Evolutionary conservation across 2,888 invertebrate genomes (phyloP).

Genomic region (Cyclophora albipunctata): DNA sequence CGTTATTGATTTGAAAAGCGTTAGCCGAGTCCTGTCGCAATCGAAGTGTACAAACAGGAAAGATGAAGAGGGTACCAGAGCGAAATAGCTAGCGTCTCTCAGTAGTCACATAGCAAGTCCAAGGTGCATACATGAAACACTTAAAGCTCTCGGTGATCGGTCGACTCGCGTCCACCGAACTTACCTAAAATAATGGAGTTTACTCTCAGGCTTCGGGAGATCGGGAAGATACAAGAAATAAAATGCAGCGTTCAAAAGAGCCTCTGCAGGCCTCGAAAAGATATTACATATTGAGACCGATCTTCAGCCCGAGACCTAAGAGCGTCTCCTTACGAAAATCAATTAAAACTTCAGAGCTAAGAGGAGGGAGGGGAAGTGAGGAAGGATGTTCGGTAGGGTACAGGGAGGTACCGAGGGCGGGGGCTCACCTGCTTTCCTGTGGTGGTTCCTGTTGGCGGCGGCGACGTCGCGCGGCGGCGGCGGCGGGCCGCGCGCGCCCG

Average conservation of each 20-base stretch:
- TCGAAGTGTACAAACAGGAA: conserved; percentile 67
- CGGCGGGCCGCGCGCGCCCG: conserved; percentile 92
- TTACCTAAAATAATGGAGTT: conserved; percentile 49
- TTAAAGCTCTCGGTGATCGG: conserved; percentile 74
- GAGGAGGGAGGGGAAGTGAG: conserved; percentile 10
- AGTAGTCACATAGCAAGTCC: conserved; percentile 76
- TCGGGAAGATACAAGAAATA: background rate
- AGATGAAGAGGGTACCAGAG: conserved; percentile 74
- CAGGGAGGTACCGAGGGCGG: conserved; percentile 6
- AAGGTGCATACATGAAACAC: conserved; percentile 78
- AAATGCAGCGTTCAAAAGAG: background rate
- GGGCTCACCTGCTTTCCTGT: conserved; percentile 66
- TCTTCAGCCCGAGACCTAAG: conserved; percentile 15
- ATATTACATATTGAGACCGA: no score
- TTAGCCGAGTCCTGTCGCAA: conserved; percentile 67
- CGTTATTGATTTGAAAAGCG: conserved; percentile 31
- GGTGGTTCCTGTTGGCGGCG: conserved; percentile 56
- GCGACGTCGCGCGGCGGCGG: conserved; percentile 85
- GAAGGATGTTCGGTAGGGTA: conserved; percentile 13
- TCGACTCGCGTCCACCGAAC: conserved; percentile 58
- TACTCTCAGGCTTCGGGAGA: conserved; percentile 16
- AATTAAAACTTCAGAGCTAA: conserved; percentile 25
- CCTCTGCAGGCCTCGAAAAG: no score
- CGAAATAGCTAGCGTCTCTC: conserved; percentile 72
- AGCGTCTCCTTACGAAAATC: conserved; percentile 29